Conservation (phyloP, 2,113 vertebrate genomes). For the Corapipo altera region DNA sequence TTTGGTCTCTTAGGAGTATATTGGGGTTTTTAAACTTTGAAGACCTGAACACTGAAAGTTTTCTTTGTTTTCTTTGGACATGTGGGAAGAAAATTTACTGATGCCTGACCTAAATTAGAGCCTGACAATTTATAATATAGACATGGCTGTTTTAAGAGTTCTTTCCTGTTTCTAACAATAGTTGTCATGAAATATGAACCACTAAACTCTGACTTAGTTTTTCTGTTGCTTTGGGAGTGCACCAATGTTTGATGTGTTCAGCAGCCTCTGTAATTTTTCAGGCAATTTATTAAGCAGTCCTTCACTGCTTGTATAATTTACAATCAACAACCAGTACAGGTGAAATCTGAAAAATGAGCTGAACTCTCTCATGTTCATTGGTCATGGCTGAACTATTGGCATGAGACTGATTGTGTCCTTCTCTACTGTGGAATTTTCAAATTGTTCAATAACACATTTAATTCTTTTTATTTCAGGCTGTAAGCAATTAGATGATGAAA, state of each 20-base stretch:
- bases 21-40: neutral
- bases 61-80: neutral
- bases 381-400: neutral
- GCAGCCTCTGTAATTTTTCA: neutral
- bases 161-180: neutral
- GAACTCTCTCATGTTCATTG: neutral
- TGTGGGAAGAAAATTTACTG: neutral
- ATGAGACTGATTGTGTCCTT: neutral
- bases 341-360: neutral
- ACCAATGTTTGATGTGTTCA: neutral
- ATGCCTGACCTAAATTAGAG: neutral
- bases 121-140: neutral
- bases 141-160: neutral
- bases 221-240: neutral
- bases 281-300: neutral
- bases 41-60: neutral
- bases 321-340: neutral
- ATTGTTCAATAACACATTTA: neutral
- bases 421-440: neutral
- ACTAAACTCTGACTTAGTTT: neutral
- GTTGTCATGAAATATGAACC: neutral
- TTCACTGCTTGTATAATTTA: neutral
- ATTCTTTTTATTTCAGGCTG: neutral
- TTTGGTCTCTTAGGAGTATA: neutral
- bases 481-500: neutral